Conservation (phyloP, 2,113 vertebrate genomes). For the Monopterus albus region DNA sequence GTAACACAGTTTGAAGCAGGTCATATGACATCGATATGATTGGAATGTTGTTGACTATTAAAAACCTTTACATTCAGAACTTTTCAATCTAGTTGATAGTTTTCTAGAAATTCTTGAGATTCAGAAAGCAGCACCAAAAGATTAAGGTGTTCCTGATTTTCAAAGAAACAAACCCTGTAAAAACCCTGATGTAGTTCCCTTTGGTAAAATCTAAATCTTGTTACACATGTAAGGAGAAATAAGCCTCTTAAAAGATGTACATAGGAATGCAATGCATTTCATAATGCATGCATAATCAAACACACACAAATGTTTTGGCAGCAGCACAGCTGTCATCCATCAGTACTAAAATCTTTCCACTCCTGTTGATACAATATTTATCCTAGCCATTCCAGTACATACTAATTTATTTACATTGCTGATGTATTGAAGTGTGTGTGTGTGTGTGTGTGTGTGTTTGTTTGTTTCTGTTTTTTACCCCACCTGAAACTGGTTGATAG, state of each 20-base stretch:
- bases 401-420: slow-evolving; percentile 79
- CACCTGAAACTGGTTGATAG: slow-evolving; percentile 62
- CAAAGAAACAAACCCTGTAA: too few relatives aligned
- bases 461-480: slow-evolving; percentile 16
- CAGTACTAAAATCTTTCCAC: slow-evolving; percentile 64
- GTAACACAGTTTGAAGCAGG: too few relatives aligned
- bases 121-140: background rate
- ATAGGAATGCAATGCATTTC: too few relatives aligned
- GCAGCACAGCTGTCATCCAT: slow-evolving; percentile 59
- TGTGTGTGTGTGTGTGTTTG: slow-evolving; percentile 29
- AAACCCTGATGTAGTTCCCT: slow-evolving; percentile 4
- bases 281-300: slow-evolving; percentile 1
- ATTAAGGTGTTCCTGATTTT: background rate
- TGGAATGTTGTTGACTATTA: too few relatives aligned
- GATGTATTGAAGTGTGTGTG: slow-evolving; percentile 66
- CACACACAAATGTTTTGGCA: slow-evolving; percentile 48
- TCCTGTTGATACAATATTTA: slow-evolving; percentile 74
- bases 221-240: slow-evolving; percentile 16
- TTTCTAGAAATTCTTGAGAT: background rate
- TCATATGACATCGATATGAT: too few relatives aligned
- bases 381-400: slow-evolving; percentile 50
- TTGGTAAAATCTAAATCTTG: slow-evolving; percentile 1
- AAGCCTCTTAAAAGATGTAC: slow-evolving; percentile 42
- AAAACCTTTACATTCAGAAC: background rate
- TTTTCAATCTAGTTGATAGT: background rate